Evolutionary conservation across 92 coral and sea anemone genomes (phyloP).

Genomic region (Scolanthus callimorphus): DNA sequence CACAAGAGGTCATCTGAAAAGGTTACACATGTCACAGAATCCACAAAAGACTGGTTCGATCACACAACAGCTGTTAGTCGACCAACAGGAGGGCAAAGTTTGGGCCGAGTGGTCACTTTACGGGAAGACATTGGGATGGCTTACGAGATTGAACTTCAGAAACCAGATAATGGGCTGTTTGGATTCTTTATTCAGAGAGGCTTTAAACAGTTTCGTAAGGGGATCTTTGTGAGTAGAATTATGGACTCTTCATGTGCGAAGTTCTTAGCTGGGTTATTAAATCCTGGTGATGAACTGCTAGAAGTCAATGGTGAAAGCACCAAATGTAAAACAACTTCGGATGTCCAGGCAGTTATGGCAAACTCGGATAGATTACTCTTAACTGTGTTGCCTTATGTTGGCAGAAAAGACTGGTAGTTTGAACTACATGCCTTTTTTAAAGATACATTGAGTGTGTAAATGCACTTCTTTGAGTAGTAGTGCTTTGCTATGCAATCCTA

Average conservation of each 20-base stretch:
- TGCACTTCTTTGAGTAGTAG: too few species aligned
- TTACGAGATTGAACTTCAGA: constrained; percentile 80
- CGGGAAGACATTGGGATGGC: constrained; percentile 70
- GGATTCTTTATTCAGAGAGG: constrained; percentile 94
- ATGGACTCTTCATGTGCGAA: constrained; percentile 79
- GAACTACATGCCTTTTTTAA: too few species aligned
- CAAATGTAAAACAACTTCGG: constrained; percentile 46
- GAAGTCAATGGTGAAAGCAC: constrained; percentile 74
- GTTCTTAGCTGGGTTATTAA: constrained; percentile 84
- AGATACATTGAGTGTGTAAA: too few species aligned
- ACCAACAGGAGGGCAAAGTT: constrained; percentile 74
- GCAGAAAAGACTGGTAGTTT: constrained; percentile 78
- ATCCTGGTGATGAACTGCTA: constrained; percentile 92
- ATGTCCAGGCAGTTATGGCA: constrained; percentile 77
- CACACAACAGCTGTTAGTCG: constrained; percentile 63
- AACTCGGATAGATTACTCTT: constrained; percentile 68
- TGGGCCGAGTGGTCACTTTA: constrained; percentile 62
- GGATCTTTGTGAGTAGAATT: constrained; percentile 83
- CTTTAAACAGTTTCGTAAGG: constrained; percentile 56
- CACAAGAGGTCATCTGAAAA: constrained; percentile 36
- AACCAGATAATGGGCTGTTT: constrained; percentile 75
- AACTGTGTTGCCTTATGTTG: constrained; percentile 71
- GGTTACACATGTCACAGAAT: constrained; percentile 54
- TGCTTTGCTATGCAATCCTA: too few species aligned
- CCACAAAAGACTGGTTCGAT: constrained; percentile 78